Evolutionary conservation across 2,888 invertebrate genomes (phyloP), one percentile per base, ranked within the genome.

Genomic region (Lepidochitona cinerea): DNA sequence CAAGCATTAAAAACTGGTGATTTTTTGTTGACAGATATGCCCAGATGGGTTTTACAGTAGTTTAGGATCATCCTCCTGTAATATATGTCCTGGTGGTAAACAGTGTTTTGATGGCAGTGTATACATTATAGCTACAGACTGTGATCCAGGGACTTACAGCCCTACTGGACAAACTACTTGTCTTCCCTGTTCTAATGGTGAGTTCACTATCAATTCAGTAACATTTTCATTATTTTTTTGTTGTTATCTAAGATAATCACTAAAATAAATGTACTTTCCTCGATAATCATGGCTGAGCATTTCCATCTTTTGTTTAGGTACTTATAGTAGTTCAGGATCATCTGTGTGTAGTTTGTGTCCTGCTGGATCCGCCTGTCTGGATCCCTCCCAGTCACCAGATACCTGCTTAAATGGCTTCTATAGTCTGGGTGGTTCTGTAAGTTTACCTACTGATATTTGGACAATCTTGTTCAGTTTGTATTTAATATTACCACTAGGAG

Each of bases 261-360:
- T n/a, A n/a, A n/a, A n/a, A n/a, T n/a, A n/a, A n/a, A n/a, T n/a
- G n/a, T n/a, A n/a, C n/a, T n/a, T n/a, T n/a, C n/a, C n/a, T n/a
- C n/a, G n/a, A n/a, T n/a, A n/a, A n/a, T n/a, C n/a, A n/a, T n/a
- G n/a, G n/a, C n/a, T n/a, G n/a, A n/a, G n/a, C n/a, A n/a, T n/a
- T n/a, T n/a, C 23, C 66, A 4, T 37, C 1, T 59, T 35, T 74
- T n/a, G 74, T 78, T 49, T 76, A 83, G 88, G 88, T 32, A 80
- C 83, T 0, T 85, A 86, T 77, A 86, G 88, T 72, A 66, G 64
- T 54, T 74, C 81, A n/a, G 83, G 77, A 29, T 78, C 87, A 0
- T 72, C 79, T 5, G 70, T 73, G 0, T 89, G 89, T 75, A 84
- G 85, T 1, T 75, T 79, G 9, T 89, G 89, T 79, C 84, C 86